These are phyloP conservation scores for Setophaga petechia DNA, from an alignment of 2,113 vertebrate genomes.

Conservation along the genomic window DNA sequence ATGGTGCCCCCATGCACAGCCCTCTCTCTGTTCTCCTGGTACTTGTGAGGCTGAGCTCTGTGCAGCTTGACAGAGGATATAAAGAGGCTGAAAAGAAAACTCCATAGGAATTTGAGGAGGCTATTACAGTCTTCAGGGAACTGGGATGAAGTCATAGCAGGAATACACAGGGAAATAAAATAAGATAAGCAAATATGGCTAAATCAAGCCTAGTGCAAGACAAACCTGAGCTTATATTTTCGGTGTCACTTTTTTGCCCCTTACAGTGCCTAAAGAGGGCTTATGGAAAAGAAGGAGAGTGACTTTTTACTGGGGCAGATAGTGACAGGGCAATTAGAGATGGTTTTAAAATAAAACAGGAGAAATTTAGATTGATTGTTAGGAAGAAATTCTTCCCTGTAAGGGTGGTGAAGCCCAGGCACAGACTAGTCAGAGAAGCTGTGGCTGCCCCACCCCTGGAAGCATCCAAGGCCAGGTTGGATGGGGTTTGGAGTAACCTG, in stretches of 20 bases:
- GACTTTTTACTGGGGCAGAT: neutral
- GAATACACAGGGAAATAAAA: neutral
- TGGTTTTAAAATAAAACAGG: neutral
- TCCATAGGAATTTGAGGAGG: neutral
- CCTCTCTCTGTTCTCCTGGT: neutral
- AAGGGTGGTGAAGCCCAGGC: neutral
- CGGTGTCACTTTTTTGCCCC: neutral
- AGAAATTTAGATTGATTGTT: neutral
- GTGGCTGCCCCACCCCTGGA: neutral
- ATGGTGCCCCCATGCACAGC: neutral
- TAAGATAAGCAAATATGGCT: neutral
- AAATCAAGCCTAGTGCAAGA: neutral
- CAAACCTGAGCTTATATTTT: neutral
- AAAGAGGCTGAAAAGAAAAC: neutral
- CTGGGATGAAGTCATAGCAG: neutral
- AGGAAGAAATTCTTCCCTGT: neutral
- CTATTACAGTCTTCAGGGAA: neutral
- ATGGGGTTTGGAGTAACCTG: fast-evolving
- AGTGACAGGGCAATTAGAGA: neutral
- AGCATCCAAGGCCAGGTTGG: neutral
- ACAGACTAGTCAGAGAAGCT: neutral
- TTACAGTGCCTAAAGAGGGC: neutral
- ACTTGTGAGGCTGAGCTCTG: neutral
- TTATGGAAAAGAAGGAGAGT: neutral
- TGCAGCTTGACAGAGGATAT: neutral